phyloP scores from a whole-genome alignment of 2,888 invertebrate genomes.

The Julus scanicus region DNA sequence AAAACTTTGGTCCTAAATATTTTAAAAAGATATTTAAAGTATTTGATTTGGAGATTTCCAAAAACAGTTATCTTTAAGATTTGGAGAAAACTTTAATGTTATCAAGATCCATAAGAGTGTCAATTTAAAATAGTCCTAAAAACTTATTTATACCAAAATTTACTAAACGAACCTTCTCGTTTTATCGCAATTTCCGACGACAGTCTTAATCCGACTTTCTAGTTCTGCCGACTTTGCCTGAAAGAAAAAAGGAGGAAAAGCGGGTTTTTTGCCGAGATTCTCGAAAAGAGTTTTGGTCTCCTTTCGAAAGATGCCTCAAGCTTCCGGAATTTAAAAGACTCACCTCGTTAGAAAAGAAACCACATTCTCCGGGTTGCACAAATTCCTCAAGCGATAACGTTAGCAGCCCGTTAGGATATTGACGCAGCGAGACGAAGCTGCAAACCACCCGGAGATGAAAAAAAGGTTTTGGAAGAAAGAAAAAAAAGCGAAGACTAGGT shows the following conservation, averaged over 20 bases:
- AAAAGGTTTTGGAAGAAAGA: neutral
- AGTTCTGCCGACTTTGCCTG: neutral
- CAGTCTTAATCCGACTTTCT: neutral
- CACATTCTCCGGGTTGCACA: constrained; percentile 80
- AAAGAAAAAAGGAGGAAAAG: neutral
- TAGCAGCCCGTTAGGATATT: constrained; percentile 21
- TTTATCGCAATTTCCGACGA: constrained; percentile 70
- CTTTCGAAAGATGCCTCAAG: no score
- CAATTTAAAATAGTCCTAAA: no score
- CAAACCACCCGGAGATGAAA: neutral
- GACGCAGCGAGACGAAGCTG: constrained; percentile 8
- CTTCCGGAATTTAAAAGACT: constrained; percentile 67
- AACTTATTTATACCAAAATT: no score
- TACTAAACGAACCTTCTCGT: no score
- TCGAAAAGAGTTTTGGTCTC: no score
- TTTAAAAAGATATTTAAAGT: no score
- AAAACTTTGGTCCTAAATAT: no score
- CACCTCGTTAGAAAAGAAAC: constrained; percentile 77
- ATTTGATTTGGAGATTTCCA: no score
- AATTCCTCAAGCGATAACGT: constrained; percentile 68
- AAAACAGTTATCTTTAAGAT: no score
- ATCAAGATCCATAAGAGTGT: no score
- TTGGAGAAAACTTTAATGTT: no score
- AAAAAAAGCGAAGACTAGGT: neutral
- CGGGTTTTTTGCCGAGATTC: no score